Percentiles rank a stretch among this genome's conserved stretches.
Evolutionary conservation across 2,888 invertebrate genomes (phyloP).

Genomic region (Allacma fusca): DNA sequence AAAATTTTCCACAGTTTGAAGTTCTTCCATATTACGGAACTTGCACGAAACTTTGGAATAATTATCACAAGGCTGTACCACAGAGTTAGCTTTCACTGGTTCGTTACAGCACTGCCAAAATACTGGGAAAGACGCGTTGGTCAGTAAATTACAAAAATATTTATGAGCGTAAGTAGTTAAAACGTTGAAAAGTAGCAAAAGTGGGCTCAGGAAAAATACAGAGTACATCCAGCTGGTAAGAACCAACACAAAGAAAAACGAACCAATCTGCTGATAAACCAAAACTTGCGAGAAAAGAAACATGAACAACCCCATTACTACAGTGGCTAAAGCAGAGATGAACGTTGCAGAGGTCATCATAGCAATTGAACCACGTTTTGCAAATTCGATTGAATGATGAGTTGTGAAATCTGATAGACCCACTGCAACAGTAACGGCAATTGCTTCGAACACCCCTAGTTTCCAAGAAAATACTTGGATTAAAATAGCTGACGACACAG

Average conservation of each 20-base stretch:
- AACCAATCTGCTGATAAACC: constrained; percentile 91
- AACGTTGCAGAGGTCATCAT: constrained; percentile 59
- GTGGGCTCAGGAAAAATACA: constrained; percentile 76
- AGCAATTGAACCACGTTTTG: constrained; percentile 56
- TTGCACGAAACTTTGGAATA: constrained; percentile 27
- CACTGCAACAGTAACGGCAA: constrained; percentile 90
- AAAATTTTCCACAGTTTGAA: not conserved
- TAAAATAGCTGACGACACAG: constrained; percentile 69
- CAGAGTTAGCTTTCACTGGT: not conserved
- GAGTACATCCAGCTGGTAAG: constrained; percentile 90
- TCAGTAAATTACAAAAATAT: not conserved
- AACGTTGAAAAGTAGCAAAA: constrained; percentile 44
- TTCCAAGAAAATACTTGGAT: constrained; percentile 83
- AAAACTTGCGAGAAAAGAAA: constrained; percentile 81
- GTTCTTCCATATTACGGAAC: not conserved
- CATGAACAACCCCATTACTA: constrained; percentile 87
- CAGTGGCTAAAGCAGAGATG: constrained; percentile 84
- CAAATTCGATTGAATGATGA: constrained; percentile 59
- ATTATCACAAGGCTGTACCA: constrained; percentile 7
- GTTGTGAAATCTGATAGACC: constrained; percentile 90
- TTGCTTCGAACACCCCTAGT: constrained; percentile 91
- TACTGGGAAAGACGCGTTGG: not conserved
- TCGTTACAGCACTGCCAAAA: not conserved
- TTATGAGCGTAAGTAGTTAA: not conserved
- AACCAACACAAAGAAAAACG: constrained; percentile 88